Conservation (phyloP, 2,797 vertebrate species). For the Danio kyathit region DNA sequence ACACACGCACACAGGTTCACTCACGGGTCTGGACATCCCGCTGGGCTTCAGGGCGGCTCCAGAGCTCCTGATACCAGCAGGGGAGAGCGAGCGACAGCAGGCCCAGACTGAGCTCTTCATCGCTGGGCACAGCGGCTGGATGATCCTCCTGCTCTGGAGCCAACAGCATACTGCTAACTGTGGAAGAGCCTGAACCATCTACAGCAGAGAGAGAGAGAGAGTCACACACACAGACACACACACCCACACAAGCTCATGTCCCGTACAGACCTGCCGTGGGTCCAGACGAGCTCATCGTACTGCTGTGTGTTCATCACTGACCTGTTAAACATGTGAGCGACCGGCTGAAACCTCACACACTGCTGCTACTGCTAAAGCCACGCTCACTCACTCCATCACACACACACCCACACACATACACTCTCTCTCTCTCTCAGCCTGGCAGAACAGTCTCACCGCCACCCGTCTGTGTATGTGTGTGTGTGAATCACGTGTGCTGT, state of each 20-base stretch:
- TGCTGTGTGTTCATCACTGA: constrained; percentile 93
- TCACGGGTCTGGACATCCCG: constrained; percentile 85
- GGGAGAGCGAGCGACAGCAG: constrained; percentile 94
- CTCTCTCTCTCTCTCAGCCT: constrained; percentile 67
- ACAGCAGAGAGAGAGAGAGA: constrained; percentile 47
- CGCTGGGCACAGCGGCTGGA: constrained; percentile 85
- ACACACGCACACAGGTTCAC: constrained; percentile 65
- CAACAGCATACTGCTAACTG: constrained; percentile 95
- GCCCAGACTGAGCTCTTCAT: constrained; percentile 95
- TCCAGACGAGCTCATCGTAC: constrained; percentile 84
- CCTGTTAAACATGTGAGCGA: constrained; percentile 96
- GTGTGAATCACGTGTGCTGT: constrained; percentile 38
- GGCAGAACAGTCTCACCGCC: constrained; percentile 58
- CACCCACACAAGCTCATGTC: constrained; percentile 21
- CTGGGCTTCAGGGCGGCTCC: constrained; percentile 93
- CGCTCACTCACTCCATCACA: constrained; percentile 22
- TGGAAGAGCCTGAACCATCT: constrained; percentile 87
- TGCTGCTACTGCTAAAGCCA: constrained; percentile 89
- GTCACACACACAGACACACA: constrained; percentile 45
- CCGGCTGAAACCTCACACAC: constrained; percentile 92
- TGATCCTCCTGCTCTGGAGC: constrained; percentile 89
- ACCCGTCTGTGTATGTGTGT: constrained; percentile 57
- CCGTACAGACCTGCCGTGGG: constrained; percentile 55
- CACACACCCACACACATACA: background rate
- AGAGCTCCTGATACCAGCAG: constrained; percentile 93